A percentile compares a stretch with the other conserved stretches of the same genome.
These are phyloP conservation scores for Amblyornis subalaris DNA, from an alignment of 2,113 vertebrate genomes.

Conservation along the genomic window DNA sequence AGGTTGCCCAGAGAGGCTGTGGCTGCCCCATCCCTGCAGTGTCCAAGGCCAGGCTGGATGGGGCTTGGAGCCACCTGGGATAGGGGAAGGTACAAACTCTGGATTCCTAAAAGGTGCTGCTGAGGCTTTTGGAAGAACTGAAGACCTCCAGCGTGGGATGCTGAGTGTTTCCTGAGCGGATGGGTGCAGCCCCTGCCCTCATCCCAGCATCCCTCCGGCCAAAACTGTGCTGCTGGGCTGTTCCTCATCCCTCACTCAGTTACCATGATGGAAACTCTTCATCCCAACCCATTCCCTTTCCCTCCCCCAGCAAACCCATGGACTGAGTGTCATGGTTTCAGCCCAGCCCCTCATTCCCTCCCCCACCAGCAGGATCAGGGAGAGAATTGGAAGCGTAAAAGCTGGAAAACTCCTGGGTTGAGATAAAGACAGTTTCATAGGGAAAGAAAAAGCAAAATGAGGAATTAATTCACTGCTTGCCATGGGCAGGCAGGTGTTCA, in stretches of 20 bases:
- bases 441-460: not conserved
- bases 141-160: too few relatives aligned
- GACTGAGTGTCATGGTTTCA: too few relatives aligned
- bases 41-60: not conserved
- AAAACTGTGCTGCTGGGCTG: too few relatives aligned
- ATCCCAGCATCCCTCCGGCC: too few relatives aligned
- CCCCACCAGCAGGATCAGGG: too few relatives aligned
- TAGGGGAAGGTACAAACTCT: not conserved
- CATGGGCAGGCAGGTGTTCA: not conserved
- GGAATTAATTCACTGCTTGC: not conserved
- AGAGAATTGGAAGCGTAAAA: not conserved
- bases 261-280: too few relatives aligned
- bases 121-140: not conserved
- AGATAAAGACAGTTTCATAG: not conserved
- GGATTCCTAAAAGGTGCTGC: not conserved
- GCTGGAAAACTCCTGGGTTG: not conserved
- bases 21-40: not conserved
- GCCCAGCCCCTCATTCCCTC: too few relatives aligned
- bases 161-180: too few relatives aligned
- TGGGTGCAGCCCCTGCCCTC: too few relatives aligned
- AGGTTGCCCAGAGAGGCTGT: not conserved
- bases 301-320: too few relatives aligned
- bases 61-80: not conserved
- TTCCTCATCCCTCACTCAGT: too few relatives aligned
- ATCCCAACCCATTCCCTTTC: too few relatives aligned